Evolutionary conservation across 2,113 vertebrate genomes (phyloP), one percentile per base, ranked within the genome.

Genomic region (Hippocampus abdominalis): DNA sequence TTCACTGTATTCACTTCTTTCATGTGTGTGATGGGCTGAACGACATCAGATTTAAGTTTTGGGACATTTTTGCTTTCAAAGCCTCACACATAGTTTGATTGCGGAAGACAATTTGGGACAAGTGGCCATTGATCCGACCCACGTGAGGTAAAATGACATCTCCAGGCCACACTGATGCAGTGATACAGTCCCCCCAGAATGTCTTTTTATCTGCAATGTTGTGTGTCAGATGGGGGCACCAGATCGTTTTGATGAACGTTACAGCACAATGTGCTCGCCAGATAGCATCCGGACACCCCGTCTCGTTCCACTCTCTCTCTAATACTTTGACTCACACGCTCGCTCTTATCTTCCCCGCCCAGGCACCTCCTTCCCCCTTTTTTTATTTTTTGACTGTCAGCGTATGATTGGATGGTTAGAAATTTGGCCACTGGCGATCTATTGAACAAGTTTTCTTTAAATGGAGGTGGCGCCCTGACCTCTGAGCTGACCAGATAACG

Each of bases 301-400:
- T 66, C 69, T 49, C 25, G 65, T 84, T 12, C 27, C 57, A 49
- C 29, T 70, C 72, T 44, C 46, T 75, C 64, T 68, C 46, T 72
- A 65, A 80, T 81, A 78, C 82, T 81, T 51, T 77, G 32, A 59
- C 69, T 80, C 63, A 70, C 66, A 11, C 69, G 66, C 54, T 53
- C 32, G 49, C 49, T 69, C 84, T 91, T 91, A 90, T 92, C 91
- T 89, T 66, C 79, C 73, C 84, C 73, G 73, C 71, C 78, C 90
- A 92, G 88, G 86, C 81, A 69, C 77, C 75, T 74, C 64, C 72
- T 67, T 80, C 63, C 59, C 23, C 53, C 40, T 27, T 75, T 27
- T 75, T 71, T 60, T 60, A 32, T 20, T 60, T 66, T 72, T 64
- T 71, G 54, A 69, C 67, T 65, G 65, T 83, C 86, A 81, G 69